Base-by-base conservation (phyloP, 2,113 vertebrate species). In the Leiothrix lutea region DNA sequence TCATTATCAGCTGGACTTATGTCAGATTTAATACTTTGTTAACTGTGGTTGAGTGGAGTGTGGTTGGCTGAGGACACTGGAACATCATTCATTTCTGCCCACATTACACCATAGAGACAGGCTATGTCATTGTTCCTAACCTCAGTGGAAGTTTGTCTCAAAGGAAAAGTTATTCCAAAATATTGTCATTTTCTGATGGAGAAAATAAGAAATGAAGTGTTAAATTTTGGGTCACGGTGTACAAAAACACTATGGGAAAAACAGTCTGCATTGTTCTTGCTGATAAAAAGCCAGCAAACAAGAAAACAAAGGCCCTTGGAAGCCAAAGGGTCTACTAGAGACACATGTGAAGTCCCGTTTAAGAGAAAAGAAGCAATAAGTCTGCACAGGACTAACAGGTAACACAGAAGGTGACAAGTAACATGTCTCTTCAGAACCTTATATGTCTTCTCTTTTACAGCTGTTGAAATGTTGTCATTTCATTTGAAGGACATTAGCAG, bases 401-500 rank as follows among this genome's bases (percentile, higher is more conserved):
- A 38, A 69, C 3, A 20, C 29, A n/a, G 45, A 75, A 88, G 80
- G 65, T 75, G 78, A 94, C 64, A 88, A 88, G 53, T 91, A 95
- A 50, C 45, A 28, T 12, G 5, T 50, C 29, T 75, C 58, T 86
- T 87, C 80, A 89, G 92, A 92, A 31, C 50, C 51, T 25, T 87
- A 90, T 89, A 75, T 87, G 66, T 42, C 69, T 60, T 40, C 36
- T 83, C 54, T 94, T 93, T 93, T 77, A 66, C 29, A 44, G 48
- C 65, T 92, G 42, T 57, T n/a, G n/a, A n/a, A n/a, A n/a, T n/a
- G n/a, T n/a, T 64, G 79, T 83, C n/a, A 50, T 80, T 96, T 95
- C 62, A 66, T 77, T 64, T 88, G 92, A 96, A 95, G 94, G 86
- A 93, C 83, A 75, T 65, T 58, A 88, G 90, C 69, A 87, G 16